A percentile compares a stretch with the other conserved stretches of the same genome.
These are phyloP conservation scores for Synergus gifuensis DNA, from an alignment of 2,888 invertebrate species.

Conservation along the genomic window DNA sequence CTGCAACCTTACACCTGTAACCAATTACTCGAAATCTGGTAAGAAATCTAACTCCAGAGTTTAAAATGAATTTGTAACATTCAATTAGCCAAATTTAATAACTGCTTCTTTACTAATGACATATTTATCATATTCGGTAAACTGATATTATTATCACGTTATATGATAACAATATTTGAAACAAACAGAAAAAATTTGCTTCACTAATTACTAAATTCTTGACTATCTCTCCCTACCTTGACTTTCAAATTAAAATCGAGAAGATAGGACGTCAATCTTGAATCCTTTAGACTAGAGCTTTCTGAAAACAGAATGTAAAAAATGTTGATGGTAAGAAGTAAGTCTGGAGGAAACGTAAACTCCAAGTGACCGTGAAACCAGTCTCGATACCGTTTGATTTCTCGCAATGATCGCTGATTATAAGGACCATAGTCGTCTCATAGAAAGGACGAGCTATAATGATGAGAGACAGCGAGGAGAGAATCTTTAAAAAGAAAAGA, in stretches of 20 bases:
- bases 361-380: conserved; percentile 41
- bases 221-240: background rate
- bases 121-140: too few relatives aligned
- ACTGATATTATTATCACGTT: too few relatives aligned
- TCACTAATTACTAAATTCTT: background rate
- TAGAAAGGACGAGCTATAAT: background rate
- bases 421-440: conserved; percentile 46
- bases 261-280: background rate
- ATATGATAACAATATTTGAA: too few relatives aligned
- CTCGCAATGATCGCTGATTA: conserved; percentile 55
- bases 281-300: background rate
- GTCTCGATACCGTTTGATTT: conserved; percentile 36
- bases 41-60: background rate
- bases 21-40: background rate
- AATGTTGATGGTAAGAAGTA: background rate
- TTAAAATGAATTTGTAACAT: too few relatives aligned
- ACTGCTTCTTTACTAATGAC: too few relatives aligned
- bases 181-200: too few relatives aligned
- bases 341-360: conserved; percentile 10
- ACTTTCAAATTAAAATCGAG: background rate
- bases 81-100: too few relatives aligned
- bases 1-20: background rate
- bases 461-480: background rate
- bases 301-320: background rate
- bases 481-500: conserved; percentile 16